A percentile compares a stretch with the other conserved stretches of the same genome.
Evolutionary conservation across 2,113 vertebrate species (phyloP).

Genomic region (Suncus etruscus): DNA sequence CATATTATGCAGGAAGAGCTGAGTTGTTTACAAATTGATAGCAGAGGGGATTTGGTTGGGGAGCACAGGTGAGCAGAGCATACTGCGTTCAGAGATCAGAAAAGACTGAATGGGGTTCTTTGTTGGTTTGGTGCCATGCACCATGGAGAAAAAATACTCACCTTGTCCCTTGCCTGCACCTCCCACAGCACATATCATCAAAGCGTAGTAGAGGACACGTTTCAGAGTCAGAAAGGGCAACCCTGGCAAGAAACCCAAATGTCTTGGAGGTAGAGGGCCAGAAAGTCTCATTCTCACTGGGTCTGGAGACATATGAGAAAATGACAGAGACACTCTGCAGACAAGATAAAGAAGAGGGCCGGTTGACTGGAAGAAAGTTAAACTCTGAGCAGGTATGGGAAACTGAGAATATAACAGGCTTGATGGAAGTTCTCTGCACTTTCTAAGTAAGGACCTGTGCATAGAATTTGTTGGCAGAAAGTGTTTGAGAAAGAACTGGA

Average conservation of each 20-base stretch:
- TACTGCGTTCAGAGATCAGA: neutral
- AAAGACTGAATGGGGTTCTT: neutral
- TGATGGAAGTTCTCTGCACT: neutral
- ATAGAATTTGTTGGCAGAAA: accelerated
- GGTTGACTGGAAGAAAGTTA: neutral
- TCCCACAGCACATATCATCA: neutral
- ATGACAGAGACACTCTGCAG: neutral
- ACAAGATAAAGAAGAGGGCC: neutral
- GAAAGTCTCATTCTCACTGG: neutral
- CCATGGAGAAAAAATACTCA: neutral
- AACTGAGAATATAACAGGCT: neutral
- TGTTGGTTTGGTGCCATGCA: neutral
- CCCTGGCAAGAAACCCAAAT: neutral
- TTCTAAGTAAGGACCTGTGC: accelerated
- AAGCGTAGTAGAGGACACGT: neutral
- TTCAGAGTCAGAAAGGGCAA: neutral
- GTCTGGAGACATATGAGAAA: neutral
- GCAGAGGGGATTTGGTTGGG: constrained; percentile 78
- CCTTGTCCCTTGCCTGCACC: too few species aligned
- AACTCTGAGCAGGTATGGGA: neutral
- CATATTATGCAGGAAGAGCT: constrained; percentile 74
- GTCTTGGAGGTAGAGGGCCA: neutral
- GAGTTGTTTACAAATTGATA: constrained; percentile 82
- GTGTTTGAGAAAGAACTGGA: neutral
- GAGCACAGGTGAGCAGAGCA: constrained; percentile 8